phyloP scores from a whole-genome alignment of 2,888 invertebrate genomes.

The Pollenia griseotomentosa region DNA sequence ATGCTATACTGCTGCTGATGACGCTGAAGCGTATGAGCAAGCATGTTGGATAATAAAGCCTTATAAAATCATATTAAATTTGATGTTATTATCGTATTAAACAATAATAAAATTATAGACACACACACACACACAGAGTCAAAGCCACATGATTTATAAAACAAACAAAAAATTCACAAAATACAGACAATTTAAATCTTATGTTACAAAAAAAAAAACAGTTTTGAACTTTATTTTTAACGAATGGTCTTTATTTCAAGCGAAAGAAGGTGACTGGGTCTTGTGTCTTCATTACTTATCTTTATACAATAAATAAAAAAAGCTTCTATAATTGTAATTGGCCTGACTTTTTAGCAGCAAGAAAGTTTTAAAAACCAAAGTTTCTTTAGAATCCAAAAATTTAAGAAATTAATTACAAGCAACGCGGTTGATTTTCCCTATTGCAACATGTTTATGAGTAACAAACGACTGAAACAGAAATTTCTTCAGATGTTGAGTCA shows the following conservation, averaged over 20 bases:
- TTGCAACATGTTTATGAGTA: background rate
- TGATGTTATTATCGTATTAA: slow-evolving; percentile 71
- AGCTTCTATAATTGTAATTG: background rate
- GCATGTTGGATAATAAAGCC: slow-evolving; percentile 60
- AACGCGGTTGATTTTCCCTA: too few relatives aligned
- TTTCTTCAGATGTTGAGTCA: background rate
- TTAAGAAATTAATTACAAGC: too few relatives aligned
- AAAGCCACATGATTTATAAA: slow-evolving; percentile 59
- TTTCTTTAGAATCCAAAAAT: background rate
- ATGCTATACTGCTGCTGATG: background rate
- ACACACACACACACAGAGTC: slow-evolving; percentile 10
- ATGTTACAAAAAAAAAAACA: background rate
- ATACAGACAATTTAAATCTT: slow-evolving; percentile 26
- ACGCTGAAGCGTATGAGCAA: slow-evolving; percentile 18
- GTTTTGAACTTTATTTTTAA: background rate
- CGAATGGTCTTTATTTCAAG: background rate
- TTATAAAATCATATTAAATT: slow-evolving; percentile 69
- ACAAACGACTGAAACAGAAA: background rate
- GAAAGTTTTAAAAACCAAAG: background rate
- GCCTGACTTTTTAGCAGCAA: background rate
- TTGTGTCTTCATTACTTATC: background rate
- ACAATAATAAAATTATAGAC: slow-evolving; percentile 64
- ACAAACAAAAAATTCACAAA: background rate
- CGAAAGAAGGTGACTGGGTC: background rate
- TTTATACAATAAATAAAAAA: background rate